Conservation (phyloP, 1,140 invertebrate species). For the Meteorus sp. region DNA sequence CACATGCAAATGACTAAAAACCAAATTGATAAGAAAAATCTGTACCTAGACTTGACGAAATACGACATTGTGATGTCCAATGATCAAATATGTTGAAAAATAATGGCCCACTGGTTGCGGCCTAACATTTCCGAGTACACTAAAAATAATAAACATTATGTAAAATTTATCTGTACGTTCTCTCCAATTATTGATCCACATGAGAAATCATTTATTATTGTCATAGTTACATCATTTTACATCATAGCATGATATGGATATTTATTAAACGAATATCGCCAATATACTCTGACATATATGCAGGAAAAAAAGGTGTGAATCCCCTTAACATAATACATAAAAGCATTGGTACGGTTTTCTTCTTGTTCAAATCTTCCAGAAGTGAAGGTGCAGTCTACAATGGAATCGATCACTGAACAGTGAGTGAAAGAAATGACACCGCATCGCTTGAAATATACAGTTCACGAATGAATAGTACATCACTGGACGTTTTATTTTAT, state of each 20-base stretch:
- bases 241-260: slow-evolving; percentile 28
- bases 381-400: too few relatives aligned
- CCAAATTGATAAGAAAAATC: slow-evolving; percentile 29
- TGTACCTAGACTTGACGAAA: slow-evolving; percentile 36
- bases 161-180: slow-evolving; percentile 46
- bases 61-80: slow-evolving; percentile 51
- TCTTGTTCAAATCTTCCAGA: too few relatives aligned
- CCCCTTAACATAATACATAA: neutral
- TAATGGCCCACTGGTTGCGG: slow-evolving; percentile 53
- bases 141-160: slow-evolving; percentile 54
- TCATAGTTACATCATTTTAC: slow-evolving; percentile 29
- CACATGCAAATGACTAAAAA: slow-evolving; percentile 35
- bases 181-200: too few relatives aligned
- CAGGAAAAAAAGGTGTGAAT: neutral
- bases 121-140: slow-evolving; percentile 51
- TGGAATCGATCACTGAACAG: too few relatives aligned
- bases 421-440: too few relatives aligned
- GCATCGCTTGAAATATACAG: too few relatives aligned
- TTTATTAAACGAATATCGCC: neutral
- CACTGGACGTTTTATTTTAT: too few relatives aligned
- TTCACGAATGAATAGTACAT: too few relatives aligned
- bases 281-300: neutral
- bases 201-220: slow-evolving; percentile 29
- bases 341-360: too few relatives aligned
- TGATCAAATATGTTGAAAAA: slow-evolving; percentile 50